Evolutionary conservation across 2,113 vertebrate species (phyloP), one percentile per base, ranked within the genome.

Genomic region (Turdus rufiventris): DNA sequence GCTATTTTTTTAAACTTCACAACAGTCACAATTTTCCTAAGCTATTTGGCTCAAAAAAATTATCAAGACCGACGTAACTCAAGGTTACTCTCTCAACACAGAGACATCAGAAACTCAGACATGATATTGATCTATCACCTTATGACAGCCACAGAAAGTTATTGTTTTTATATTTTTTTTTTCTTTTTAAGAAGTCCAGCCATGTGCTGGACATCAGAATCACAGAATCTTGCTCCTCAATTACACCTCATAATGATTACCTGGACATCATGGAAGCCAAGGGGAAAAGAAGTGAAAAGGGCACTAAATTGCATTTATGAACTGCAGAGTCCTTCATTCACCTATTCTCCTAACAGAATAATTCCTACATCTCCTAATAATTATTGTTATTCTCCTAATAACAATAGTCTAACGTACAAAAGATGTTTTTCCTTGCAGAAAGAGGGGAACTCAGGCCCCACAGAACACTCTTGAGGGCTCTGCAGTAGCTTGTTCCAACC

Each of bases 381-480:
- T 51, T 51, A 17, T 10, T 51, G 1, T 47, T 38, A 18, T 19
- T 47, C 29, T 90, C 40, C 25, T 8, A 38, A 18, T 23, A 56
- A 66, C 14, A 57, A 28, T 2, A 38, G 53, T 43, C 6, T 24
- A 80, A 9, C n/a, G 13, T 14, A 29, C 51, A 78, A 90, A 74
- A 24, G 21, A 40, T 14, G 14, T 3, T 48, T 48, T 24, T 34
- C 17, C 25, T 23, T 40, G 28, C 2, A 0, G 5, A 7, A 70
- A 23, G 18, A 25, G 29, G 14, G 42, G 19, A 70, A 34, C 24
- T 70, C 45, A 7, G 31, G 42, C 26, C 66, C 25, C 19, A 3
- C 0, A 18, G n/a, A 76, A 47, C 14, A 16, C 18, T 14, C 38
- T 4, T 6, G 31, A 61, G 36, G 9, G 8, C 58, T 40, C 54